These are phyloP conservation scores for Hypothenemus hampei DNA, from an alignment of 1,140 invertebrate species.

Conservation along the genomic window DNA sequence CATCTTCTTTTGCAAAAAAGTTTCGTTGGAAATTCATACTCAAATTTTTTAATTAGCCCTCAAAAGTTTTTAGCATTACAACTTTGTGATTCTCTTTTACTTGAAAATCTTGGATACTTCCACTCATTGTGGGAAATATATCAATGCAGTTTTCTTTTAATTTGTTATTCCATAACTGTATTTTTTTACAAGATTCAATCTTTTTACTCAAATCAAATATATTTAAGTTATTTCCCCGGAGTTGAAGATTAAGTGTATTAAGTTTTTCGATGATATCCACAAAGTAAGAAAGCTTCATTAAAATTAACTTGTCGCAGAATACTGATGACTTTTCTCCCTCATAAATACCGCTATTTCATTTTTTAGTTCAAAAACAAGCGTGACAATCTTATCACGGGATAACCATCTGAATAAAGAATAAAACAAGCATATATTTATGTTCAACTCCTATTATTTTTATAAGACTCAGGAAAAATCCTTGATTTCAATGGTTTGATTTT, in stretches of 20 bases:
- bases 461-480: conserved; percentile 21
- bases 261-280: conserved; percentile 4
- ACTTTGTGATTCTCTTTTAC: not conserved
- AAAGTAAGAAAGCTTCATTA: not conserved
- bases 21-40: too few species aligned
- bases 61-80: too few species aligned
- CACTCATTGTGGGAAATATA: not conserved
- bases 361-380: conserved; percentile 23
- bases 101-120: not conserved
- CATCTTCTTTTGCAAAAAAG: not conserved
- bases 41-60: not conserved
- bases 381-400: conserved; percentile 18
- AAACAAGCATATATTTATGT: conserved; percentile 20
- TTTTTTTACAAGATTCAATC: not conserved
- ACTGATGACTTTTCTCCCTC: not conserved
- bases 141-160: not conserved
- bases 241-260: not conserved
- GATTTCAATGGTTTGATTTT: conserved; percentile 24
- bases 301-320: conserved; percentile 1
- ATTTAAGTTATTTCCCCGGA: not conserved
- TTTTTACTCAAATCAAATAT: not conserved
- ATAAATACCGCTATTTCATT: conserved; percentile 27
- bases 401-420: conserved; percentile 9
- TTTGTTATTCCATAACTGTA: conserved; percentile 1
- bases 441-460: conserved; percentile 23